Conservation (phyloP, 2,797 vertebrate species). For the Malacoctenus gilli region DNA sequence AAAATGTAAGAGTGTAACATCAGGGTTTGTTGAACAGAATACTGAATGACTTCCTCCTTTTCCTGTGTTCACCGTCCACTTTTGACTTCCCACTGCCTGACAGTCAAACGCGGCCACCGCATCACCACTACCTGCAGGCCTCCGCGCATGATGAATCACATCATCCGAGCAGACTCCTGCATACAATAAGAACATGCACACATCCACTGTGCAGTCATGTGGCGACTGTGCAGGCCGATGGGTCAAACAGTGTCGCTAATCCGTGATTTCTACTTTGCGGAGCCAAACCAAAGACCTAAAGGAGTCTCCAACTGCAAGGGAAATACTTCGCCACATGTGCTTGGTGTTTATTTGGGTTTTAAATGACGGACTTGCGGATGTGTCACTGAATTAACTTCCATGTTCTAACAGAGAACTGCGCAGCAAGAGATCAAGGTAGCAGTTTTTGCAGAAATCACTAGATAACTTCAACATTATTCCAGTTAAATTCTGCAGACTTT, state of each 20-base stretch:
- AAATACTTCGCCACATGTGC: no score
- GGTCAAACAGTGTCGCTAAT: conserved; percentile 16
- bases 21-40: no score
- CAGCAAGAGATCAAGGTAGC: no score
- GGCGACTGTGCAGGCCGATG: neutral
- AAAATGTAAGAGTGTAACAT: no score
- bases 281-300: conserved; percentile 3
- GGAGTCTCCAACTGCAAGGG: no score
- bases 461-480: neutral
- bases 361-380: no score
- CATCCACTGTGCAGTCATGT: conserved; percentile 19
- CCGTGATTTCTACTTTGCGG: conserved; percentile 10
- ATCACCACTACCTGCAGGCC: neutral
- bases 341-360: no score
- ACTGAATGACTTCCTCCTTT: neutral
- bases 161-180: conserved; percentile 15
- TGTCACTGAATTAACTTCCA: no score
- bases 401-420: no score
- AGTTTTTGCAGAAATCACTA: no score
- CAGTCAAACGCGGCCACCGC: conserved; percentile 1
- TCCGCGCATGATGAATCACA: neutral
- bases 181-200: conserved; percentile 22
- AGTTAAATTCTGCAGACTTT: conserved; percentile 36
- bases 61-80: conserved; percentile 5
- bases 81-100: conserved; percentile 1